Evolutionary conservation across 2,797 vertebrate genomes (phyloP), one percentile per base, ranked within the genome.

Genomic region (Leptatherina wallacei): DNA sequence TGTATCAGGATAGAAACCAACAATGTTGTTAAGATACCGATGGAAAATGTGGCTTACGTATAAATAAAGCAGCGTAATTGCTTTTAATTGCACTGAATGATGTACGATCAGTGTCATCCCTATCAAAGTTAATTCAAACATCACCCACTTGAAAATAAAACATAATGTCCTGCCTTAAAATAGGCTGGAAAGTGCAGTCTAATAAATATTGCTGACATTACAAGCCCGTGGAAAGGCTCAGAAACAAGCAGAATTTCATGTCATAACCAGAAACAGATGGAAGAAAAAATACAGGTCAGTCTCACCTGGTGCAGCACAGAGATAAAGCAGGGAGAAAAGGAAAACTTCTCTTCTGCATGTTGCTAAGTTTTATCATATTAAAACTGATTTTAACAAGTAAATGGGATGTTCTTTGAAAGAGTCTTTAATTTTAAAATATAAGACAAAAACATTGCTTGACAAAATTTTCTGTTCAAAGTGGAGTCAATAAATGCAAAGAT

Each of bases 181-280:
- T 36, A 51, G 27, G 35, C 42, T 35, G 60, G 69, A 81, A 61
- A 87, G 64, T 18, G 51, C 42, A 64, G 73, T 63, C 71, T 70
- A 72, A 61, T 91, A 92, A 90, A 93, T 86, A 80, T 68, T 5
- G 24, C 32, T 79, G 88, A 90, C 85, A 79, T 91, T 91, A 89
- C 62, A 88, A 88, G 87, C 47, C 60, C 22, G 62, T 27, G 65
- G 80, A 86, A 80, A 87, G 44, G 71, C 35, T 56, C 18, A 54
- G 67, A 76, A 65, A 69, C n/a, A 30, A 44, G 77, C 72, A 80
- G 63, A 69, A 69, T 2, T 18, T 10, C 72, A 68, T 1, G 69
- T 79, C 80, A 73, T 65, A 88, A 92, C 84, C 29, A 82, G 75
- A 11, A 89, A 72, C 92, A 91, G 88, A 92, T 89, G 89, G 87